These are phyloP conservation scores for Isoperla grammatica DNA, from an alignment of 2,888 invertebrate species.

Conservation along the genomic window DNA sequence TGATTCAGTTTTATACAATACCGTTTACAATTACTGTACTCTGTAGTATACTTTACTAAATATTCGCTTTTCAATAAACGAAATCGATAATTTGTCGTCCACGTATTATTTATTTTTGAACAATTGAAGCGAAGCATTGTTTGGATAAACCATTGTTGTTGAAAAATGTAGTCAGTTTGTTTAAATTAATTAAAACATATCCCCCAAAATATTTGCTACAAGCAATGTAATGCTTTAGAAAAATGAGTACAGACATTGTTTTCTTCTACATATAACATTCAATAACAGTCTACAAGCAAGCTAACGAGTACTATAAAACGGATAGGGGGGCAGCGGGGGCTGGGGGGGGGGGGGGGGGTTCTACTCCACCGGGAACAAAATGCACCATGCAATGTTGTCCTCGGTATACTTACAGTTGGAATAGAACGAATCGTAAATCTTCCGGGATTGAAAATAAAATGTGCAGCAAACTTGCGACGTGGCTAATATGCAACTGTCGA, in stretches of 20 bases:
- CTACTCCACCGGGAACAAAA: background rate
- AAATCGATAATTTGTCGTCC: too few relatives aligned
- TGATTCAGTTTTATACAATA: too few relatives aligned
- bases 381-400: slow-evolving; percentile 7
- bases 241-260: background rate
- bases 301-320: too few relatives aligned
- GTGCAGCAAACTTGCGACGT: background rate
- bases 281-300: too few relatives aligned
- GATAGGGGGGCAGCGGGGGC: background rate
- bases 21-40: too few relatives aligned
- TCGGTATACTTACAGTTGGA: slow-evolving; percentile 8
- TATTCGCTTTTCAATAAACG: too few relatives aligned
- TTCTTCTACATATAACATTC: too few relatives aligned
- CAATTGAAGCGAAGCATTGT: too few relatives aligned
- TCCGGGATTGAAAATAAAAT: slow-evolving; percentile 8
- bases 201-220: background rate
- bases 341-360: background rate
- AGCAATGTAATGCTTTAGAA: background rate
- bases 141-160: too few relatives aligned
- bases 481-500: slow-evolving; percentile 23
- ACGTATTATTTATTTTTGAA: too few relatives aligned
- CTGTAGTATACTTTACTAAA: too few relatives aligned
- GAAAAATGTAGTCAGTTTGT: background rate
- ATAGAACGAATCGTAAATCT: background rate
- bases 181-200: background rate